A percentile compares a stretch with the other conserved stretches of the same genome.
Evolutionary conservation across 1,140 invertebrate genomes (phyloP).

Genomic region (Antheraea pernyi): DNA sequence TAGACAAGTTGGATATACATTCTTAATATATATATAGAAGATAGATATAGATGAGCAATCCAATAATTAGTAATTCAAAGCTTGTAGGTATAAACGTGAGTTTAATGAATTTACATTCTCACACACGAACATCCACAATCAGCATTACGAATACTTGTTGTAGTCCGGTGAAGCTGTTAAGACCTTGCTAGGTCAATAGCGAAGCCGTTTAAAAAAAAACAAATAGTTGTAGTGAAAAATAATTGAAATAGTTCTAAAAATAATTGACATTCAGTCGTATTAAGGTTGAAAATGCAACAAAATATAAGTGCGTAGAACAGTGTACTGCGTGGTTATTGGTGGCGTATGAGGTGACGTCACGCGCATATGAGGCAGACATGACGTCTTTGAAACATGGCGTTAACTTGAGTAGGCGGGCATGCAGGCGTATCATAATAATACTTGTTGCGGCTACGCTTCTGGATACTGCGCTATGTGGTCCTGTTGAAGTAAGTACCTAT

Average conservation of each 20-base stretch:
- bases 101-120: too few relatives aligned
- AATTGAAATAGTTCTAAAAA: too few relatives aligned
- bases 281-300: not conserved
- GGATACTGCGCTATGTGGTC: constrained; percentile 38
- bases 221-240: too few relatives aligned
- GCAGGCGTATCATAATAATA: constrained; percentile 61
- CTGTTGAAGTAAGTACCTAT: constrained; percentile 60
- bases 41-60: too few relatives aligned
- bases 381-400: constrained; percentile 80
- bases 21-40: too few relatives aligned
- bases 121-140: not conserved
- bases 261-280: not conserved
- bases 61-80: too few relatives aligned
- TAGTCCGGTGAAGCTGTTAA: too few relatives aligned
- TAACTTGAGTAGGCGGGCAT: constrained; percentile 79
- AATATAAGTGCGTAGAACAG: not conserved
- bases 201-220: too few relatives aligned
- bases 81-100: too few relatives aligned
- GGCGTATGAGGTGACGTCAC: constrained; percentile 46
- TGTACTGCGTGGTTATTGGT: not conserved
- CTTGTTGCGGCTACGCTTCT: constrained; percentile 42
- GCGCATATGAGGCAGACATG: constrained; percentile 55
- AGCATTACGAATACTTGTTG: constrained; percentile 10
- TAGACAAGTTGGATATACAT: too few relatives aligned
- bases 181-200: too few relatives aligned